Conservation (phyloP, 2,888 invertebrate genomes). For the Amphipyra berbera region DNA sequence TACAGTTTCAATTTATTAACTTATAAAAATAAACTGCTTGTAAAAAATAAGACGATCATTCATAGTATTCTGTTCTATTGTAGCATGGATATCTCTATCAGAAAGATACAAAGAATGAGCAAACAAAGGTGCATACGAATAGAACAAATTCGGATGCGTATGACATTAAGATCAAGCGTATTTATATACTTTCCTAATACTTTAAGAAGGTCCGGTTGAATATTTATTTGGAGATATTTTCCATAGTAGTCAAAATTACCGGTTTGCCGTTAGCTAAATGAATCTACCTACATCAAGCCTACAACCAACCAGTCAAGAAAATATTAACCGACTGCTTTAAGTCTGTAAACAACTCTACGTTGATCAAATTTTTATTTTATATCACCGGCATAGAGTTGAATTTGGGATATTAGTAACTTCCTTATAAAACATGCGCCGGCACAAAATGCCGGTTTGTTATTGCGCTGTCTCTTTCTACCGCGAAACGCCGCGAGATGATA, state of each 20-base stretch:
- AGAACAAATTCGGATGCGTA: too few relatives aligned
- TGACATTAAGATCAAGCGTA: too few relatives aligned
- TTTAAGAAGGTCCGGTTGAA: too few relatives aligned
- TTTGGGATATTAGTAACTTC: slow-evolving; percentile 59
- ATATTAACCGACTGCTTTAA: slow-evolving; percentile 54
- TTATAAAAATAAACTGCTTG: neutral
- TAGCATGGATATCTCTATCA: too few relatives aligned
- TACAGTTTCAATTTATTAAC: neutral
- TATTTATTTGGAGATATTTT: too few relatives aligned
- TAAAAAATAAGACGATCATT: neutral
- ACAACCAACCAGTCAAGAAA: slow-evolving; percentile 42
- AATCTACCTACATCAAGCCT: slow-evolving; percentile 17
- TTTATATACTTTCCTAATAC: too few relatives aligned
- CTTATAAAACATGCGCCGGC: slow-evolving; percentile 74
- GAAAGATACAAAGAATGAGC: too few relatives aligned
- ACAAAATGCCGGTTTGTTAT: slow-evolving; percentile 88
- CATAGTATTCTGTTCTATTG: too few relatives aligned
- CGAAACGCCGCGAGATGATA: slow-evolving; percentile 81
- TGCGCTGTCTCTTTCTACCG: slow-evolving; percentile 85
- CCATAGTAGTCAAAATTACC: slow-evolving; percentile 12
- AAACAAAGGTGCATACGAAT: too few relatives aligned
- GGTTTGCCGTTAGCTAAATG: slow-evolving; percentile 34
- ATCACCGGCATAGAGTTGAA: slow-evolving; percentile 66
- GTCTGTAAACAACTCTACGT: slow-evolving; percentile 66
- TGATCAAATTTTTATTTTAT: slow-evolving; percentile 63